phyloP scores from a whole-genome alignment of 2,797 vertebrate species.

The Sebastes iracundus region DNA sequence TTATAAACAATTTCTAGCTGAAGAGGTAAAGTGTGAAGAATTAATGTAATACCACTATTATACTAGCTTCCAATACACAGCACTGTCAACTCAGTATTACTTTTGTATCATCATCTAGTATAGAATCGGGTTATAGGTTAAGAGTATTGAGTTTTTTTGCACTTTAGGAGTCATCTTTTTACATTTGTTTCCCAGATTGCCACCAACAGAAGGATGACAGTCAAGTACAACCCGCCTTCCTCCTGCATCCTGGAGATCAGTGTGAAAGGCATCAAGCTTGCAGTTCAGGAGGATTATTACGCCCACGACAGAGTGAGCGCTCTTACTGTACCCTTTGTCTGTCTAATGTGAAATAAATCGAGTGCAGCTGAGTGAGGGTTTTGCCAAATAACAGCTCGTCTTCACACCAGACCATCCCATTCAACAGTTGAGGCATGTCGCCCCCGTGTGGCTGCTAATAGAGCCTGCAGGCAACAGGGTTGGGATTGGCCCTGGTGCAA shows the following conservation, averaged over 20 bases:
- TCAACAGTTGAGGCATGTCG: background rate
- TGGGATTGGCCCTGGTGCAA: too few species aligned
- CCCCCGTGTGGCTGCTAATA: conserved; percentile 44
- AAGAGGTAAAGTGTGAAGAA: background rate
- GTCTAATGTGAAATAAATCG: background rate
- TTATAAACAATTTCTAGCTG: background rate
- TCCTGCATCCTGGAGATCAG: conserved; percentile 95
- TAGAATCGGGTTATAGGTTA: background rate
- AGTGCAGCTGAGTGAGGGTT: background rate
- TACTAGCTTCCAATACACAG: background rate
- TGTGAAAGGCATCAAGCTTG: conserved; percentile 93
- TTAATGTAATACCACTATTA: background rate
- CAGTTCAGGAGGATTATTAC: conserved; percentile 89
- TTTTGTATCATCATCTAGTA: background rate
- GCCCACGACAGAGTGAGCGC: conserved; percentile 67
- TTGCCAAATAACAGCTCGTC: background rate
- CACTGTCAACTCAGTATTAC: background rate
- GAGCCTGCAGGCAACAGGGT: conserved; percentile 5
- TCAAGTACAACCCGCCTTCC: conserved; percentile 97
- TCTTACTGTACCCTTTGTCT: background rate
- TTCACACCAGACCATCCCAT: background rate
- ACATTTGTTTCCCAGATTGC: conserved; percentile 86
- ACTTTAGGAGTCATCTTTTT: background rate
- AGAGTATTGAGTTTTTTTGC: background rate
- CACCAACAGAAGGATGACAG: conserved; percentile 95